phyloP scores from a whole-genome alignment of 2,797 vertebrate species.

The Clarias fuscus region DNA sequence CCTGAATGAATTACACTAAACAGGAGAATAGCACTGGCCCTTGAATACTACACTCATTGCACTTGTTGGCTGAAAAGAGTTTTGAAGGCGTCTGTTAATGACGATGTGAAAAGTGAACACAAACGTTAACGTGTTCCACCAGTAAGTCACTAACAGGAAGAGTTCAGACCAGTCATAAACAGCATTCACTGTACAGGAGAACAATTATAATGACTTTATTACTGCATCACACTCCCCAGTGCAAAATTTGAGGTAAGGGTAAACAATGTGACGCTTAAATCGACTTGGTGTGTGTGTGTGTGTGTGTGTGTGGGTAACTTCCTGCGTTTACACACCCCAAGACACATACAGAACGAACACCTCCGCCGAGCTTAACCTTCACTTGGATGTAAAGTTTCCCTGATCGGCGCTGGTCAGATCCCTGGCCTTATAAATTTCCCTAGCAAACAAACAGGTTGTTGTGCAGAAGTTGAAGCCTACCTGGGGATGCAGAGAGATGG shows the following conservation, averaged over 20 bases:
- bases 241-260: too few relatives aligned
- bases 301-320: not conserved
- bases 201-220: not conserved
- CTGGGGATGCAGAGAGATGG: conserved; percentile 50
- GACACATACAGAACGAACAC: not conserved
- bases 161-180: conserved; percentile 7
- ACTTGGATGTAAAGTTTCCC: not conserved
- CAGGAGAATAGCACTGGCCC: not conserved
- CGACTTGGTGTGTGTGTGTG: not conserved
- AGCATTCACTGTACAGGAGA: not conserved
- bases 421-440: not conserved
- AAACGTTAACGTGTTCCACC: not conserved
- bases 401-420: not conserved
- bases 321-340: not conserved
- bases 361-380: not conserved
- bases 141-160: conserved; percentile 48
- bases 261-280: conserved; percentile 5
- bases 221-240: not conserved
- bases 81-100: not conserved
- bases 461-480: conserved; percentile 28
- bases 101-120: not conserved
- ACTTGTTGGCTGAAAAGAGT: not conserved
- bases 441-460: not conserved
- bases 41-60: not conserved
- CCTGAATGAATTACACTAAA: not conserved